A percentile compares a stretch with the other conserved stretches of the same genome.
These are phyloP conservation scores for Helleia helle DNA, from an alignment of 2,888 invertebrate species.

Conservation along the genomic window DNA sequence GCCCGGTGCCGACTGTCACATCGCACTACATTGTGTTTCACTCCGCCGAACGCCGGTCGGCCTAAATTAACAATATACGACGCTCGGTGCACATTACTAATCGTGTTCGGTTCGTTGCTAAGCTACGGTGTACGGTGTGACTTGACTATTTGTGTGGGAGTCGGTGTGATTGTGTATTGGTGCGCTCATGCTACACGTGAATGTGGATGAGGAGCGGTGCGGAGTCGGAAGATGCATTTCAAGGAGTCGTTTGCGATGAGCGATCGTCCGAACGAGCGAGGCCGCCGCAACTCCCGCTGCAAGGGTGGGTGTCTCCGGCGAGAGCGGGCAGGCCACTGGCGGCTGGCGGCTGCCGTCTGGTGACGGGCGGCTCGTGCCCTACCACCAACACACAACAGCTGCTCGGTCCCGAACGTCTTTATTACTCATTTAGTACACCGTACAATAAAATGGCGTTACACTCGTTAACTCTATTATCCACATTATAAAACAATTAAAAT, in stretches of 20 bases:
- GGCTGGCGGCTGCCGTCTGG: conserved; percentile 14
- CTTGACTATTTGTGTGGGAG: conserved; percentile 33
- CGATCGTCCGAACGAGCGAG: conserved; percentile 72
- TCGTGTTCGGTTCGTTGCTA: conserved; percentile 40
- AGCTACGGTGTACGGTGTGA: too few relatives aligned
- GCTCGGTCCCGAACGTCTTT: conserved; percentile 15
- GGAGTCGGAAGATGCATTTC: conserved; percentile 72
- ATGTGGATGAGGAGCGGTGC: conserved; percentile 64
- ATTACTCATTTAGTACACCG: conserved; percentile 19
- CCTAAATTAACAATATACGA: conserved; percentile 10
- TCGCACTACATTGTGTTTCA: conserved; percentile 46
- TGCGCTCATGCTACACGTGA: conserved; percentile 66
- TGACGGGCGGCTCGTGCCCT: conserved; percentile 38
- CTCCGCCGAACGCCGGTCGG: conserved; percentile 33
- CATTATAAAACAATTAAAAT: background rate
- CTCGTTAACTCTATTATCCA: background rate
- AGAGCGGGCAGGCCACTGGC: conserved; percentile 12
- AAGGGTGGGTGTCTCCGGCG: conserved; percentile 58
- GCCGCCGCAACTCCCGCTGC: conserved; percentile 70
- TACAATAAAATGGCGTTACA: background rate
- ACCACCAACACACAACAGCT: conserved; percentile 24
- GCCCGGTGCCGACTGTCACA: conserved; percentile 67
- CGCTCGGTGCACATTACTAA: conserved; percentile 21
- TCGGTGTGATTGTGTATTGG: conserved; percentile 59
- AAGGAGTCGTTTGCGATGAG: conserved; percentile 72